Conservation (phyloP, 1,140 invertebrate species). For the Bombus cullumanus region DNA sequence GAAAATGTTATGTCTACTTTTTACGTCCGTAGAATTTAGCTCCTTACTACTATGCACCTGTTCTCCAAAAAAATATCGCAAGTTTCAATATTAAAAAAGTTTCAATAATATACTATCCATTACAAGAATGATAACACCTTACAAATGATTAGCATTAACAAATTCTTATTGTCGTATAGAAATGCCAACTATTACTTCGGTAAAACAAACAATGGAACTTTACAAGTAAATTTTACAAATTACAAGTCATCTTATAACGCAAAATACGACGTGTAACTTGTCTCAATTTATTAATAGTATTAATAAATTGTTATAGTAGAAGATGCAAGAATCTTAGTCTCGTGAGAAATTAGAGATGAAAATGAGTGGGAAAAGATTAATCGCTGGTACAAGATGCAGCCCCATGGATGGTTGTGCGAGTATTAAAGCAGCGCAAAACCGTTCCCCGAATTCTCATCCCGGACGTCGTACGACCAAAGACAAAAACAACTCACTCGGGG, state of each 20-base stretch:
- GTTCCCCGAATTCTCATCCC: no score
- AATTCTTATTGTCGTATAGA: neutral
- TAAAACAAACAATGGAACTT: no score
- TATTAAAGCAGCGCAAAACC: neutral
- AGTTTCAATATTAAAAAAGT: no score
- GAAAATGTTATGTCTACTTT: neutral
- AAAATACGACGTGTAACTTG: neutral
- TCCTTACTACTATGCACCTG: no score
- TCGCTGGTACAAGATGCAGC: neutral
- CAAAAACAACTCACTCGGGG: neutral
- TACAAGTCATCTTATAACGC: neutral
- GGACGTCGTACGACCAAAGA: neutral
- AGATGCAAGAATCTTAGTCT: neutral
- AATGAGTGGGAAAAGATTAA: neutral
- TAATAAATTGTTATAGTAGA: no score
- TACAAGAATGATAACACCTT: no score
- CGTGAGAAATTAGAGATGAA: neutral
- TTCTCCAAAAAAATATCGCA: no score
- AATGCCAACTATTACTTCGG: no score
- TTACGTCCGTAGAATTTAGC: neutral
- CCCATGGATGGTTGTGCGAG: neutral
- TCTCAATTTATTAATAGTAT: neutral
- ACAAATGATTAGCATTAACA: neutral
- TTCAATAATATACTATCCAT: neutral
- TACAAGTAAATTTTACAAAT: neutral